Evolutionary conservation across 2,888 invertebrate species (phyloP).

Genomic region (Athetis lepigone): DNA sequence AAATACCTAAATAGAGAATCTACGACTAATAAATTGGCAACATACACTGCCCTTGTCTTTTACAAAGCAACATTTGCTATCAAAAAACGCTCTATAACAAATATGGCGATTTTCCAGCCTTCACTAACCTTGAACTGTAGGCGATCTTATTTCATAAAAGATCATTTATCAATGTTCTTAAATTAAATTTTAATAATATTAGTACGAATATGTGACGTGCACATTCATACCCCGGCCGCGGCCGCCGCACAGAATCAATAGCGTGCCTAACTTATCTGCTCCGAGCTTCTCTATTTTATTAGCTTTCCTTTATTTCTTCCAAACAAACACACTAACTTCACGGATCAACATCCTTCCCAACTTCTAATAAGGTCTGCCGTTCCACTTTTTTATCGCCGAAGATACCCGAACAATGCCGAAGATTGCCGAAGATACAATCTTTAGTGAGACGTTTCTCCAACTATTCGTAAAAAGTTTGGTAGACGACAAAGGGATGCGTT

Average conservation of each 20-base stretch:
- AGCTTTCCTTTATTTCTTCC: constrained; percentile 58
- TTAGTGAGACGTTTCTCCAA: constrained; percentile 58
- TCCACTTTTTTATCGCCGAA: constrained; percentile 62
- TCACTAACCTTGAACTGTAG: too few species aligned
- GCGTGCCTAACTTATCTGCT: constrained; percentile 27
- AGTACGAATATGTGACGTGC: too few species aligned
- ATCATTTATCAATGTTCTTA: too few species aligned
- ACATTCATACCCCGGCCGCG: neutral
- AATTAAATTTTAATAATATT: too few species aligned
- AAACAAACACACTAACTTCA: constrained; percentile 61
- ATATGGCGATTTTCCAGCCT: too few species aligned
- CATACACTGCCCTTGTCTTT: too few species aligned
- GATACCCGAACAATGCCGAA: constrained; percentile 54
- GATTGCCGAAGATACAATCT: constrained; percentile 59
- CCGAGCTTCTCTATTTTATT: constrained; percentile 57
- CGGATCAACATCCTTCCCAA: constrained; percentile 62
- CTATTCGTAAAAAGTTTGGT: constrained; percentile 68
- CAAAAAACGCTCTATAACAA: too few species aligned
- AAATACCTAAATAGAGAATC: too few species aligned
- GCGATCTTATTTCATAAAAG: too few species aligned
- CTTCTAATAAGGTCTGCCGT: constrained; percentile 64
- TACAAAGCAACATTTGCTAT: too few species aligned
- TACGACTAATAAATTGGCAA: too few species aligned
- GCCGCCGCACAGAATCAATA: constrained; percentile 33
- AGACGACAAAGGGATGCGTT: constrained; percentile 69